Evolutionary conservation across 92 coral and sea anemone species (phyloP).

Genomic region (Epizoanthus rinbou): DNA sequence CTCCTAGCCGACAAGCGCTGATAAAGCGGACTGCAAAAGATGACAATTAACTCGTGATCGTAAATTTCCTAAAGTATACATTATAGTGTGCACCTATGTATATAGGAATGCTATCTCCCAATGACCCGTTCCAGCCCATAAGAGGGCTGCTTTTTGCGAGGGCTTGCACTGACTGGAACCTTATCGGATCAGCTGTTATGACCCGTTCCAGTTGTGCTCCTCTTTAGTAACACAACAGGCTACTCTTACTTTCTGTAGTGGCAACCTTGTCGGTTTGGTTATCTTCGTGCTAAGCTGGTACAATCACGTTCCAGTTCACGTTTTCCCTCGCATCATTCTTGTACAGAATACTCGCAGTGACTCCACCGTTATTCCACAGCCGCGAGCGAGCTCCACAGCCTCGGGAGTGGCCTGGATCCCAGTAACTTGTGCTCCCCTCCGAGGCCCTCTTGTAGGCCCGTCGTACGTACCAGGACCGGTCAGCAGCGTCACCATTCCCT

Average conservation of each 20-base stretch:
- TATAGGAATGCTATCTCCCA: conserved; percentile 21
- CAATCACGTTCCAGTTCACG: conserved; percentile 21
- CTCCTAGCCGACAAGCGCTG: conserved; percentile 11
- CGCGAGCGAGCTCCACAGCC: conserved; percentile 90
- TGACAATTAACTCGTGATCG: conserved; percentile 38
- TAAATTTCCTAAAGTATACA: conserved; percentile 19
- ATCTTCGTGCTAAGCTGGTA: conserved; percentile 30
- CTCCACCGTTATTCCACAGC: conserved; percentile 88
- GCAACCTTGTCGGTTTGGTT: conserved; percentile 9
- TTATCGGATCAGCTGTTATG: conserved; percentile 29
- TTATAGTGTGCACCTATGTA: conserved; percentile 27
- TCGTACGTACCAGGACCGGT: conserved; percentile 75
- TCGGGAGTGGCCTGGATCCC: conserved; percentile 96
- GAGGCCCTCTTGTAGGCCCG: conserved; percentile 71
- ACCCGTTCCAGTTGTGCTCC: conserved; percentile 43
- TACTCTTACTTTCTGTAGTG: conserved; percentile 1
- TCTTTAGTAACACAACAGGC: conserved; percentile 46
- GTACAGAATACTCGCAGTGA: conserved; percentile 91
- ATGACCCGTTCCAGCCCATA: conserved; percentile 21
- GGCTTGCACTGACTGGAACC: conserved; percentile 45
- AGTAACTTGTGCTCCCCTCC: conserved; percentile 70
- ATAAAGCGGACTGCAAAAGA: conserved; percentile 19
- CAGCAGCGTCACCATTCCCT: conserved; percentile 90
- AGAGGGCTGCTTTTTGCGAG: conserved; percentile 38
- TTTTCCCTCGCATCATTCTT: conserved; percentile 46